phyloP scores from a whole-genome alignment of 1,140 invertebrate genomes.

The Antheraea mylitta region DNA sequence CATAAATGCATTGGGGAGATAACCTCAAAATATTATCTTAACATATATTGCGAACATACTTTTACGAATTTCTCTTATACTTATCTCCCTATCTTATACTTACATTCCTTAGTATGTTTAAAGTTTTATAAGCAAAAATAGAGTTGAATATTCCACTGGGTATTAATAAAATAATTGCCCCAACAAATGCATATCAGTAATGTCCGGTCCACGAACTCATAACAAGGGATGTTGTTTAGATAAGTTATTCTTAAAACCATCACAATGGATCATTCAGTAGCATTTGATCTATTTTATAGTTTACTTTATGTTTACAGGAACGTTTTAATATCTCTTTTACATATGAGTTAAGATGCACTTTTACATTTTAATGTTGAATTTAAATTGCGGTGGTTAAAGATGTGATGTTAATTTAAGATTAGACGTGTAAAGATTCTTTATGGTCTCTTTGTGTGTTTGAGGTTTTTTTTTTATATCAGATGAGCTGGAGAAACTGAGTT shows the following conservation, averaged over 20 bases:
- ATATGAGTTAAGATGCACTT: background rate
- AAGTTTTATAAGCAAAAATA: background rate
- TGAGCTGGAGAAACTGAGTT: no score
- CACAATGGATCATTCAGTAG: constrained; percentile 5
- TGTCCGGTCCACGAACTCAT: constrained; percentile 1
- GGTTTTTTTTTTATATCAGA: no score
- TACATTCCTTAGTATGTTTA: no score
- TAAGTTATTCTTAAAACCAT: constrained; percentile 14
- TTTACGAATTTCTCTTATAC: no score
- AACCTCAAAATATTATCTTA: no score
- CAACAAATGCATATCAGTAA: constrained; percentile 1
- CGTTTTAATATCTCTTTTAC: background rate
- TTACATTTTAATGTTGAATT: background rate
- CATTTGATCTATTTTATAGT: constrained; percentile 8
- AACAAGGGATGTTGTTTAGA: constrained; percentile 16
- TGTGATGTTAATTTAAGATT: no score
- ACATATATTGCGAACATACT: no score
- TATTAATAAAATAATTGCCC: background rate
- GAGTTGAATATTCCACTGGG: background rate
- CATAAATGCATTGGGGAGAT: no score
- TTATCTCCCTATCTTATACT: no score
- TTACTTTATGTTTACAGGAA: background rate
- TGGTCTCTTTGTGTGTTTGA: no score
- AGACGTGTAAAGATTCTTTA: no score
- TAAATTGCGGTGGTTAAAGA: background rate